These are phyloP conservation scores for Pterostichus madidus DNA, from an alignment of 2,888 invertebrate genomes.

Conservation along the genomic window DNA sequence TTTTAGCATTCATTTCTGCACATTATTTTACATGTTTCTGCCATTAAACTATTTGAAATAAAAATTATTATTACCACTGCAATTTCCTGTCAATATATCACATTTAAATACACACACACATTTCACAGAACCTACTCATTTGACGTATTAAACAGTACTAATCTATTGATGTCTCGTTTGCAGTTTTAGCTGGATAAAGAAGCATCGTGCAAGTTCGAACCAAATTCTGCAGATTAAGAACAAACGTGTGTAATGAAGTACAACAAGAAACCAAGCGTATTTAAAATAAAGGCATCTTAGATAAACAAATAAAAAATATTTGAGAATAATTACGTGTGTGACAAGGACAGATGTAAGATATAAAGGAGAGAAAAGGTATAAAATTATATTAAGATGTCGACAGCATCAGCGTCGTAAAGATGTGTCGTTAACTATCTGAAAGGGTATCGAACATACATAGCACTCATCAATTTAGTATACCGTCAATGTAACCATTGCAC, in stretches of 20 bases:
- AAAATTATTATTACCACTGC: constrained; percentile 5
- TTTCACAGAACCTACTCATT: background rate
- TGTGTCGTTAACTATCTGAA: constrained; percentile 30
- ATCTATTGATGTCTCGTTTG: background rate
- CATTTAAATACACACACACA: background rate
- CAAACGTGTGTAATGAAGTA: too few relatives aligned
- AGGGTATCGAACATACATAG: constrained; percentile 37
- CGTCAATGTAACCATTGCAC: constrained; percentile 23
- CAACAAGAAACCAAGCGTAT: too few relatives aligned
- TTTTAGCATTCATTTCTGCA: background rate
- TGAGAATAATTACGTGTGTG: background rate
- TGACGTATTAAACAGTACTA: background rate
- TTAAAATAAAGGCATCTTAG: too few relatives aligned
- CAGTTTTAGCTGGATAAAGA: background rate
- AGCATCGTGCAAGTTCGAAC: too few relatives aligned
- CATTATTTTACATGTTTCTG: background rate
- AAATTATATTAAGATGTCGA: constrained; percentile 37
- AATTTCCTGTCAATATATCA: constrained; percentile 10
- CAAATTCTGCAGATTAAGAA: too few relatives aligned
- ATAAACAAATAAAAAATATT: too few relatives aligned
- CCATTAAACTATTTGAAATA: background rate
- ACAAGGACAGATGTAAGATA: background rate
- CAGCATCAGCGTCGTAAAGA: constrained; percentile 20
- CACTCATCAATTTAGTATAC: constrained; percentile 15
- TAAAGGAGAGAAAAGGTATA: constrained; percentile 8